Evolutionary conservation across 1,140 invertebrate species (phyloP).

Genomic region (Bacillus rossius): DNA sequence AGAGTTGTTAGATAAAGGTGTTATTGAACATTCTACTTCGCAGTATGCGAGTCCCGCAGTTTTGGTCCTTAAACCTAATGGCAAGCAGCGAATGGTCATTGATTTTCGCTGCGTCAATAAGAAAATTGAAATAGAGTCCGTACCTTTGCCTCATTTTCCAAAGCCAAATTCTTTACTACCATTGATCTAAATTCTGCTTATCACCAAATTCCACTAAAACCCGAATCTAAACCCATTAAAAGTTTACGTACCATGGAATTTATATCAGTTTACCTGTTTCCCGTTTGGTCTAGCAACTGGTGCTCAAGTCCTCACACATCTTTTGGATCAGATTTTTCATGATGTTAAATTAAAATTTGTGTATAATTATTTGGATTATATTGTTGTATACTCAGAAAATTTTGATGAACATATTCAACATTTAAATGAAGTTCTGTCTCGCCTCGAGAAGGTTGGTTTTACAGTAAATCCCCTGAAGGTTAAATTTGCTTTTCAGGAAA

Average conservation of each 20-base stretch:
- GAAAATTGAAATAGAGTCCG: too few species aligned
- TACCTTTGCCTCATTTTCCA: too few species aligned
- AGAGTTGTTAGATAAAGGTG: too few species aligned
- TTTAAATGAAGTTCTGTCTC: neutral
- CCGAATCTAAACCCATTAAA: too few species aligned
- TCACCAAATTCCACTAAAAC: neutral
- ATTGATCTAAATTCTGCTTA: neutral
- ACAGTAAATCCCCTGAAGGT: neutral
- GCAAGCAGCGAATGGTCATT: too few species aligned
- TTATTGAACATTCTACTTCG: too few species aligned
- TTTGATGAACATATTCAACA: neutral
- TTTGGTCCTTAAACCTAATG: too few species aligned
- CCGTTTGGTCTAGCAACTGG: neutral
- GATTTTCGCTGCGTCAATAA: too few species aligned
- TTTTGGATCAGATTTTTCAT: neutral
- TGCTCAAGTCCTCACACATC: neutral
- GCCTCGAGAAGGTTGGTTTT: neutral
- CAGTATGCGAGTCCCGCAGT: too few species aligned
- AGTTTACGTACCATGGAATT: neutral
- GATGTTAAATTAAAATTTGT: neutral
- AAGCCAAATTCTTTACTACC: too few species aligned
- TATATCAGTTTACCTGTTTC: neutral
- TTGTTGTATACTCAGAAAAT: neutral
- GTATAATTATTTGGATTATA: neutral
- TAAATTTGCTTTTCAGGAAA: neutral